Evolutionary conservation across 2,113 vertebrate species (phyloP).

Genomic region (Scopus umbretta): DNA sequence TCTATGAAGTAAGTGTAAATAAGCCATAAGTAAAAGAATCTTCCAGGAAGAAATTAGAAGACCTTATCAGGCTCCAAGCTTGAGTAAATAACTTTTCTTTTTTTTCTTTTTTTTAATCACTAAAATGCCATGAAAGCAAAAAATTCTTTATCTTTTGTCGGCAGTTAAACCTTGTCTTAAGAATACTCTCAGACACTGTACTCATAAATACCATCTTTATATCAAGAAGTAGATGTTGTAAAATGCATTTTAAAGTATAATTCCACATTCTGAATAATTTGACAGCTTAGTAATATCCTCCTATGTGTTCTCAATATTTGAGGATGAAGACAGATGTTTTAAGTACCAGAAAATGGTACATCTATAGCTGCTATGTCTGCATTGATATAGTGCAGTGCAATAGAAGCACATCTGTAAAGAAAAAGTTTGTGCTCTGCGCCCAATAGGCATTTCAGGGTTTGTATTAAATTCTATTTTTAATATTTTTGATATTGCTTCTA

Average conservation of each 20-base stretch:
- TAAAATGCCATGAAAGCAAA: neutral
- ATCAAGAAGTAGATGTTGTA: neutral
- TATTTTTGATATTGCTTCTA: neutral
- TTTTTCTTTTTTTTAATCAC: neutral
- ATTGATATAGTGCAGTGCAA: neutral
- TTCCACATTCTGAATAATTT: neutral
- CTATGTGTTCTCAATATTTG: neutral
- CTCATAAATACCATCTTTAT: neutral
- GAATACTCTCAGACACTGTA: neutral
- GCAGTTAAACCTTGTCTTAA: neutral
- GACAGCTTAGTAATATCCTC: neutral
- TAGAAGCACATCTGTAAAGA: neutral
- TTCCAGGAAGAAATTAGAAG: neutral
- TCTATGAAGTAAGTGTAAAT: neutral
- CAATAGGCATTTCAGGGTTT: neutral
- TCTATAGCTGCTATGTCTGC: neutral
- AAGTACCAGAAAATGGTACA: neutral
- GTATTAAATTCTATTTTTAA: neutral
- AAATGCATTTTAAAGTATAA: neutral
- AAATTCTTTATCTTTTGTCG: neutral
- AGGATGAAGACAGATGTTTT: neutral
- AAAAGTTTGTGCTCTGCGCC: neutral
- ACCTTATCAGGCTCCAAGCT: neutral
- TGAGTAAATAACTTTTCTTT: neutral
- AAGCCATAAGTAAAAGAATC: neutral